Base-by-base conservation (phyloP, 2,888 invertebrate genomes). In the Caenorhabditis macrosperma region DNA sequence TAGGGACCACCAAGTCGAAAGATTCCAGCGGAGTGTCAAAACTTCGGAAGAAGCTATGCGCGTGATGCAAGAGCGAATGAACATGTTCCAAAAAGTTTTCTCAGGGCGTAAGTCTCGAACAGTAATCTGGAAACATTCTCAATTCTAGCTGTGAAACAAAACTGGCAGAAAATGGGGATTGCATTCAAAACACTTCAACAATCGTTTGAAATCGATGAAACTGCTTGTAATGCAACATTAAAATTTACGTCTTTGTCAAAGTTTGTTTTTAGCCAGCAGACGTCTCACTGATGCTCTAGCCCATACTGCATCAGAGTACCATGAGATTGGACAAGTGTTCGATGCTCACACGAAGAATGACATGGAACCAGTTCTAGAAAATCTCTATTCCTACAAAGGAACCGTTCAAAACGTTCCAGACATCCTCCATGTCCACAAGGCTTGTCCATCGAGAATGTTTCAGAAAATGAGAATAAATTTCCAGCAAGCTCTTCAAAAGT, bases 381-480 rank as follows among this genome's bases (percentile, higher is more conserved):
- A 95, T 86, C 93, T 98, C 83, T 96, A 96, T 90, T 94, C 97
- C 86, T 97, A 97, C 92, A 95, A 95, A 91, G 97, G 98, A 64
- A 94, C 97, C 67, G 94, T 97, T 9, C 94, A 94, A 72, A 94
- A 94, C 77, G 95, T 96, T 90, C 97, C 98, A 0, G 97, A 97
- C 88, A 95, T 95, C 63, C 93, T 97, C 71, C 94, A 94, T 55
- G 94, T 96, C 85, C 96, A 97, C 90, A 96, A 95, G 93, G 95
- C 94, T 84, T 86, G 87, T 38, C 20, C n/a, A n/a, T n/a, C n/a
- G n/a, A n/a, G n/a, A n/a, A n/a, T n/a, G n/a, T n/a, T n/a, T n/a
- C n/a, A n/a, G n/a, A n/a, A n/a, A n/a, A n/a, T n/a, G n/a, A n/a
- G n/a, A n/a, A n/a, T n/a, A n/a, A n/a, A n/a, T n/a, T 76, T 82